Conservation (phyloP, 1,140 invertebrate species). For the Drosophila lacertosa region DNA sequence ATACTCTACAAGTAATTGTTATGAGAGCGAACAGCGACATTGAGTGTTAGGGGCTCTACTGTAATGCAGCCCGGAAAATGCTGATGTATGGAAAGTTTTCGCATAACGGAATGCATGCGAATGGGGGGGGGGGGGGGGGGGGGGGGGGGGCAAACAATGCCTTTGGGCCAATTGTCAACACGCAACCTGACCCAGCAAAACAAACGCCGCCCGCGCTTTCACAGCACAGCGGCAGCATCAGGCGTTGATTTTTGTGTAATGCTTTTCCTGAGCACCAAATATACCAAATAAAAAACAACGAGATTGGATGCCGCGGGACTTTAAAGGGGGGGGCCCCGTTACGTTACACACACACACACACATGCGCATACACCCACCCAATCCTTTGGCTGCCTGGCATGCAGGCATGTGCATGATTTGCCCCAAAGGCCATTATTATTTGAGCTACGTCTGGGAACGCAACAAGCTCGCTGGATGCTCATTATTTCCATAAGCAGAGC, state of each 20-base stretch:
- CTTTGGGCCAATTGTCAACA: slow-evolving; percentile 15
- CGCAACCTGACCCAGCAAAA: slow-evolving; percentile 30
- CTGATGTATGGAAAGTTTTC: slow-evolving; percentile 27
- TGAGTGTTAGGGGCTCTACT: slow-evolving; percentile 2
- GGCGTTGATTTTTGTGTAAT: slow-evolving; percentile 35
- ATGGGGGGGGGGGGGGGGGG: no score
- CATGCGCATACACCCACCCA: no score
- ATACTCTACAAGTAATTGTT: slow-evolving; percentile 65
- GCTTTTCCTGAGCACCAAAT: slow-evolving; percentile 12
- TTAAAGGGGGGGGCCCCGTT: not conserved
- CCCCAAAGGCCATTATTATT: slow-evolving; percentile 23
- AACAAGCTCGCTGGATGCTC: slow-evolving; percentile 16
- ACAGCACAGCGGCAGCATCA: slow-evolving; percentile 5
- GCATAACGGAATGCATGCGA: slow-evolving; percentile 25
- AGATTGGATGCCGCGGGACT: slow-evolving; percentile 5
- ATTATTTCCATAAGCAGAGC: slow-evolving; percentile 15
- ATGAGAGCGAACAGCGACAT: slow-evolving; percentile 16
- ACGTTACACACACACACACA: no score
- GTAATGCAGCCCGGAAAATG: slow-evolving; percentile 4
- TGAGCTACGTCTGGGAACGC: slow-evolving; percentile 9
- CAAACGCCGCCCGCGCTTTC: not conserved
- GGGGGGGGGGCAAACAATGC: no score
- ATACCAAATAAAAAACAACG: slow-evolving; percentile 33
- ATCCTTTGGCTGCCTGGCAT: slow-evolving; percentile 31
- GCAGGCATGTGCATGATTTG: slow-evolving; percentile 26